Conservation (phyloP, 2,797 vertebrate genomes). For the Vireo griseus region DNA sequence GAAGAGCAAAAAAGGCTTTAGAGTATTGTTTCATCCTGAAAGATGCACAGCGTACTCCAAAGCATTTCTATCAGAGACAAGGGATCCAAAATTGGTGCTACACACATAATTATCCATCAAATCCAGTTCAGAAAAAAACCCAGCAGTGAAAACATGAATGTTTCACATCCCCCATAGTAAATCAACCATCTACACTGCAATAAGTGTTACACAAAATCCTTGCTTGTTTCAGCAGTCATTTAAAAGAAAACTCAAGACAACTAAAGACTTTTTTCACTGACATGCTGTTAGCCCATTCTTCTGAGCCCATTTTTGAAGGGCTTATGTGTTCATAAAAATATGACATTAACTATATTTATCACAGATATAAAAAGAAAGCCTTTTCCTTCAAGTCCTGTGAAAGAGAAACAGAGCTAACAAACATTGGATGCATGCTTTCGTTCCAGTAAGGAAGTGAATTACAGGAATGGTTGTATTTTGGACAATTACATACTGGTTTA, state of each 20-base stretch:
- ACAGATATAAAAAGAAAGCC: constrained; percentile 34
- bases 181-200: background rate
- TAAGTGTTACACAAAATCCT: background rate
- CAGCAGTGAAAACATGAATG: background rate
- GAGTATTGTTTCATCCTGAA: background rate
- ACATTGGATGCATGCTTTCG: background rate
- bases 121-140: background rate
- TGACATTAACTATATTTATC: constrained; percentile 15
- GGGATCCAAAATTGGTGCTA: background rate
- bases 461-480: background rate
- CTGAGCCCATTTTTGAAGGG: background rate
- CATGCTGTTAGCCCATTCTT: background rate
- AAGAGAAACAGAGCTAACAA: background rate
- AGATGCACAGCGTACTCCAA: background rate
- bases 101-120: background rate
- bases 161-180: background rate
- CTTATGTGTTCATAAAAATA: background rate
- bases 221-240: background rate
- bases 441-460: background rate
- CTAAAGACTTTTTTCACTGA: background rate
- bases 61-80: background rate
- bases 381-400: background rate
- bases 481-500: background rate
- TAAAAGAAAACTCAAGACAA: background rate
- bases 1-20: background rate